These are phyloP conservation scores for Heliconius hewitsoni DNA, from an alignment of 1,140 invertebrate genomes.

Conservation along the genomic window DNA sequence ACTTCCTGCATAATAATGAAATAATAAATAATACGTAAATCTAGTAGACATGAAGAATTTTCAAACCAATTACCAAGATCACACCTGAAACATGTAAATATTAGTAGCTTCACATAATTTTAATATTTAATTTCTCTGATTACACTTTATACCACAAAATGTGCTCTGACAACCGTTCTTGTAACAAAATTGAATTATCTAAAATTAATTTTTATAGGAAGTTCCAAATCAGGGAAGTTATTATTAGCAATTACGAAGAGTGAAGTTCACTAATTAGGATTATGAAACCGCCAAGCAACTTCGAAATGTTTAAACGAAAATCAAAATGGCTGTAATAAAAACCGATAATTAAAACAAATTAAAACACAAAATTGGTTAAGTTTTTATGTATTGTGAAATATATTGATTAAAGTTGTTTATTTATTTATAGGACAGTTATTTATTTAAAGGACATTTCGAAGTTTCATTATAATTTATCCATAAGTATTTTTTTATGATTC, in stretches of 20 bases:
- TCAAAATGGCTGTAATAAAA: constrained; percentile 45
- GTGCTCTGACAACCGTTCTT: not conserved
- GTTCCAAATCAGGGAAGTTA: constrained; percentile 29
- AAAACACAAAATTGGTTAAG: constrained; percentile 31
- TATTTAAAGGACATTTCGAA: not conserved
- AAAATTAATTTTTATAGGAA: constrained; percentile 33
- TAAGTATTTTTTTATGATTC: not conserved
- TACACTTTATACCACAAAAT: not conserved
- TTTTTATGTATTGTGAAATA: constrained; percentile 27
- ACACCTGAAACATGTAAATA: too few species aligned
- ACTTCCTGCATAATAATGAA: too few species aligned
- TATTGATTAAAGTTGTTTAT: constrained; percentile 9
- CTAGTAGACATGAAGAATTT: too few species aligned
- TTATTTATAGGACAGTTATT: constrained; percentile 4
- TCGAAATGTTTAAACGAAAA: constrained; percentile 42
- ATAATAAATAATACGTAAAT: too few species aligned
- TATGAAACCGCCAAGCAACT: constrained; percentile 42
- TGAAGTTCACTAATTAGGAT: constrained; percentile 44
- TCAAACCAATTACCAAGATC: too few species aligned
- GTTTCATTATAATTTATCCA: not conserved
- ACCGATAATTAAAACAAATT: constrained; percentile 42
- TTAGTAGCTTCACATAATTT: not conserved
- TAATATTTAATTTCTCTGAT: not conserved
- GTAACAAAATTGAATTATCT: constrained; percentile 17
- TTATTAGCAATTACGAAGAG: constrained; percentile 40